Base-by-base conservation (phyloP, 2,113 vertebrate species). In the Leptosomus discolor region DNA sequence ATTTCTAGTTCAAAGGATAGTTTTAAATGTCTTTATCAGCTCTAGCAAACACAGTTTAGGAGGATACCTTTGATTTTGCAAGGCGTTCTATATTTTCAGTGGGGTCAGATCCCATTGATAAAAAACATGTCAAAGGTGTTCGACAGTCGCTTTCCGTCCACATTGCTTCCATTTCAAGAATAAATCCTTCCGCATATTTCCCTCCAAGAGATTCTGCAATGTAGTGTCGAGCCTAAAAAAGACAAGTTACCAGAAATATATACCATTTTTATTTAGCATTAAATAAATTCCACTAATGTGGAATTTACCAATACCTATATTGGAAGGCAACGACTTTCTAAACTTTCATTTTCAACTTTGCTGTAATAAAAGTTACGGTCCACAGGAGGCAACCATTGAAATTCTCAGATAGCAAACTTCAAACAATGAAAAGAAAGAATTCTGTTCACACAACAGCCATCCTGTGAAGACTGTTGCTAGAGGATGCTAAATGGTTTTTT, bases 71-170 rank as follows among this genome's bases (percentile, higher is more conserved):
- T 64, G 87, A 97, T 95, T 98, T 99, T 92, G 98, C 98, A 37
- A 99, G 97, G 43, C 95, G 95, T 97, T 99, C 98, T 57, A 98
- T 99, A 90, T 98, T 98, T 95, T 99, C 98, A 3, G 99, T 98
- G 26, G 99, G 99, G 89, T 99, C 99, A 8, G 99, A 99, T 3
- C 99, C 99, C 98, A 98, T 97, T 3, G 98, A 99, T 51, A 99
- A 97, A 91, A 99, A 98, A 61, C 99, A 99, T 2, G 98, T 98
- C 94, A 99, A 90, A 20, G 98, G 99, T 6, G 98, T 99, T 88
- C 94, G 95, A 89, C 79, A 97, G 95, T 98, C 97, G 9, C 98
- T 98, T 97, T 99, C 99, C 34, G 68, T 43, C 98, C 96, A 98
- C 98, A 98, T 97, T 65, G 87, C 58, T 90, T 99, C 98, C 98